Base-by-base conservation (phyloP, 2,797 vertebrate species). In the Xiphophorus birchmanni region DNA sequence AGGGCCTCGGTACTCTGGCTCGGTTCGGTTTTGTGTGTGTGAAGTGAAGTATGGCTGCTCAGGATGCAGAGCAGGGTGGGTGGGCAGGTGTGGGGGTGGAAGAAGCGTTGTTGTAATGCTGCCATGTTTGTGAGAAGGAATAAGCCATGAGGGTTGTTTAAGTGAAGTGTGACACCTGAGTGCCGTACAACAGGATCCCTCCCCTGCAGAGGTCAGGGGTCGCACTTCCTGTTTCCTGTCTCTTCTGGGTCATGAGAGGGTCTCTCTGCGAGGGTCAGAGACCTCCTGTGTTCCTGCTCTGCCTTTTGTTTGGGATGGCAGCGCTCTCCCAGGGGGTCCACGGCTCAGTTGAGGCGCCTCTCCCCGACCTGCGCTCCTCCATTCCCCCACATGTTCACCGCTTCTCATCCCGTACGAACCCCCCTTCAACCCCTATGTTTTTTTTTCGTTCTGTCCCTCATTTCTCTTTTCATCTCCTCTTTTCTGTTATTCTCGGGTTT, bases 201-300 rank as follows among this genome's bases (percentile, higher is more conserved):
- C 65, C 74, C 54, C 75, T 74, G 81, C 75, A 83, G 71, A 87
- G 95, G 94, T 94, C 94, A 95, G 75, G 80, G 95, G 93, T 95
- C 93, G 83, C 86, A 92, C 93, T 96, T 96, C 96, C 95, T 95
- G 95, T 96, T 96, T 96, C 96, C 95, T 95, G 95, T 95, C 90
- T 92, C 85, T 80, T 83, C 88, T 87, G 87, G 95, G 95, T 96
- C 95, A 94, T 91, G 89, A 94, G 86, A 93, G 91, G 95, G 96
- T 95, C 94, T 96, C 90, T 83, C 86, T 77, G 83, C 74, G 83
- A 92, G 94, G 93, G 93, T 95, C 93, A 87, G 76, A 83, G 89
- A 93, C 93, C 94, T 93, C 84, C 89, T 88, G 87, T 89, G 88
- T 94, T 93, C 89, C 77, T 89, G 87, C 82, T 89, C 88, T 80